Evolutionary conservation across 1,140 invertebrate genomes (phyloP), one percentile per base, ranked within the genome.

Genomic region (Anoplophora glabripennis): DNA sequence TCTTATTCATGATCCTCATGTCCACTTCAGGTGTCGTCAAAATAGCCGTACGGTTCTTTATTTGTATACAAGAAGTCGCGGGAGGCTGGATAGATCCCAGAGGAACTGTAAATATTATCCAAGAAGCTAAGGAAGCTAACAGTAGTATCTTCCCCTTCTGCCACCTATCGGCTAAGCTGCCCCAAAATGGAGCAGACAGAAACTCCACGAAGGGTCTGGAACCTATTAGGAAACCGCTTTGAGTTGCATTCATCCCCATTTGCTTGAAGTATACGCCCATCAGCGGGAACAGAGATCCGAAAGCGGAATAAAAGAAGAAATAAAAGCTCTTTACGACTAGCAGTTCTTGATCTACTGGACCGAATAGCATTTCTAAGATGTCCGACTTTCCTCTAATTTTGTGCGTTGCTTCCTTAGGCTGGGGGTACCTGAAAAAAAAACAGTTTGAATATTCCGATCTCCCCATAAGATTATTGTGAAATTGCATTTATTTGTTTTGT

Each of bases 201-300:
- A 98, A 98, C 76, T 99, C 97, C 4, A 99, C 90, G 69, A 99
- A 95, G 0, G 97, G 96, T 61, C 97, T 83, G 53, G 90, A 86
- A 15, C 95, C 95, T 59, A 96, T 90, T 0, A 95, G 84, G 21
- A 97, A 82, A 11, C 96, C 96, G 68, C 93, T 94, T 75, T 98
- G 95, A 4, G 88, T 89, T 0, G 95, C 89, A 77, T 96, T 97
- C 93, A 99, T 96, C 7, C 94, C 96, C 86, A 98, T 89, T 78
- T 98, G 94, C 76, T 93, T 99, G 81, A 99, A 99, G 77, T 98
- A 99, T 15, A 99, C 93, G 15, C 94, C 96, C 88, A 99, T 93
- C 21, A 99, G 78, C 0, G 97, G 97, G 73, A 99, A 99, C 0
- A 99, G 81, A 0, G 94, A 98, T 5, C 97, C 97, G 70, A 99